Base-by-base conservation (phyloP, 2,888 invertebrate species). In the Habroteleia sp. region DNA sequence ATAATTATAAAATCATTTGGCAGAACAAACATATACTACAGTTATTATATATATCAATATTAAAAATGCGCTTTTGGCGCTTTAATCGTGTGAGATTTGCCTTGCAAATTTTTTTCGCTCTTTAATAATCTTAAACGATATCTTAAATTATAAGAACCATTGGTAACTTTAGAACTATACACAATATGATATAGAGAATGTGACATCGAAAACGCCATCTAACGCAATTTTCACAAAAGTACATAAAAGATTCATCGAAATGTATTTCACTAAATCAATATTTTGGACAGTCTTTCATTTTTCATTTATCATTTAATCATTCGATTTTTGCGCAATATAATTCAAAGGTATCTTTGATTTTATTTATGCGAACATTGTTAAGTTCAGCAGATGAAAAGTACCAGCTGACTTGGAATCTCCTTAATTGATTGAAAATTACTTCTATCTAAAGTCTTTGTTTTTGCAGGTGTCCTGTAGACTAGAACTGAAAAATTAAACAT, bases 401-500 rank as follows among this genome's bases (percentile, higher is more conserved):
- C 17, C 6, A 6, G 13, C 23, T 50, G 56, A 42, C 37, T 65
- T 62, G 8, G 17, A 66, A 41, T 27, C 37, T 10, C 23, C 14
- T 46, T 66, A 20, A 23, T 46, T 58, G 25, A 23, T 74, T 56
- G 62, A 48, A 48, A 66, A 63, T 74, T 56, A 74, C 63, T 62
- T 46, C 68, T 68, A 68, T 62, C 66, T 68, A 62, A 63, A 56
- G 33, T 37, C 50, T 58, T 54, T 7, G 7, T 5, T 46, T 39
- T 23, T 17, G 13, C 3, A 33, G 11, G 29, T 41, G 44, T 63
- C 39, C 37, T 66, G 58, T 65, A 60, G 78, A 82, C 79, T 83
- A 83, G 77, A 83, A 83, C 82, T 83, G 65, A 8, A 78, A 74
- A 50, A 31, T 27, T 27, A 27, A 27, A 37, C n/a, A n/a, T n/a